Conservation (phyloP, 1,140 invertebrate genomes). For the Drosophila lacertosa region DNA sequence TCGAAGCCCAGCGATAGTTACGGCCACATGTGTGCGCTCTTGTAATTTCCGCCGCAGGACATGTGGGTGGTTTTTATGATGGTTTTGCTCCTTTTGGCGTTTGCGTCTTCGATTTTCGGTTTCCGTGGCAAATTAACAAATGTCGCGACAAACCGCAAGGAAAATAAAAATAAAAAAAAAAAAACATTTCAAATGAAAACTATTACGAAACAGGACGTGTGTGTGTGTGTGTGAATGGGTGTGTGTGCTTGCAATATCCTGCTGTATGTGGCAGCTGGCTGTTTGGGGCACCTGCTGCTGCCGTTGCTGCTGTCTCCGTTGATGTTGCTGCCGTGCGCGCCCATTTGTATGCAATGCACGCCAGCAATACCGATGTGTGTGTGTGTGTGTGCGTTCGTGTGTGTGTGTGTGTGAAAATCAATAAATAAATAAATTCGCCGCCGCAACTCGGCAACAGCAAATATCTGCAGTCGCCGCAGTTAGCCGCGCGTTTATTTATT, state of each 20-base stretch:
- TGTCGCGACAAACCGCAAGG: conserved; percentile 67
- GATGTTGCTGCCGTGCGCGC: conserved; percentile 50
- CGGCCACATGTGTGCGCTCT: conserved; percentile 20
- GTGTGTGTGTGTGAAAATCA: conserved; percentile 54
- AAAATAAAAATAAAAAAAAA: conserved; percentile 34
- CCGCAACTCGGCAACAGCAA: conserved; percentile 26
- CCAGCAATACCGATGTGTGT: conserved; percentile 12
- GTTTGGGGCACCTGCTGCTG: conserved; percentile 27
- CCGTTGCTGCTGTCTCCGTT: conserved; percentile 5
- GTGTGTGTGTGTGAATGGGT: conserved; percentile 11
- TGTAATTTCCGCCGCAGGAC: conserved; percentile 69
- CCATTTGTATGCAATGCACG: conserved; percentile 71
- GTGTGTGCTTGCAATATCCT: conserved; percentile 60
- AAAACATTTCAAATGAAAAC: conserved; percentile 24
- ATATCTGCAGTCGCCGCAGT: conserved; percentile 1
- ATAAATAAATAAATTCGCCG: conserved; percentile 70
- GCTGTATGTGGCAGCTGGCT: conserved; percentile 2
- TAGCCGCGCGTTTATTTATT: conserved; percentile 42
- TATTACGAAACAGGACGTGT: conserved; percentile 29
- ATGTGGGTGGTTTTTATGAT: conserved; percentile 19
- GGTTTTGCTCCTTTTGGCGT: conserved; percentile 28
- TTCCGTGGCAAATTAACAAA: conserved; percentile 77
- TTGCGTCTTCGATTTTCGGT: conserved; percentile 39
- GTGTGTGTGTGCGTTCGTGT: conserved; percentile 12
- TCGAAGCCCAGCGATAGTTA: conserved; percentile 31